Evolutionary conservation across 2,797 vertebrate genomes (phyloP).

Genomic region (Sphaeramia orbicularis): DNA sequence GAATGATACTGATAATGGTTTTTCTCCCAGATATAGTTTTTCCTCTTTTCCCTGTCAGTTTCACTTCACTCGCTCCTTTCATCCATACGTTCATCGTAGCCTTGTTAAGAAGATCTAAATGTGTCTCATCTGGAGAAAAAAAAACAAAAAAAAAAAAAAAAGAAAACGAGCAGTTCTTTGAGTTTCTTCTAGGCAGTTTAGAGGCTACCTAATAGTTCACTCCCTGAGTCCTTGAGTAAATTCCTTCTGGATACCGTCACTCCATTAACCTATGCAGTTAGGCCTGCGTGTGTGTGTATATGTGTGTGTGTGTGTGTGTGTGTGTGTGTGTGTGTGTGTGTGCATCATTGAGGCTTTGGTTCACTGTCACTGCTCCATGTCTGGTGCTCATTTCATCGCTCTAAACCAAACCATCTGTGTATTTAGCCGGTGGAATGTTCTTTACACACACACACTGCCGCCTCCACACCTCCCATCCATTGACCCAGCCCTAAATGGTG

Average conservation of each 20-base stretch:
- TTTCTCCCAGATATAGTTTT: background rate
- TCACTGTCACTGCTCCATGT: slow-evolving; percentile 77
- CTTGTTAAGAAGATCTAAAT: slow-evolving; percentile 19
- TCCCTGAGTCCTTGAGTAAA: slow-evolving; percentile 75
- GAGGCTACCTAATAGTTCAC: slow-evolving; percentile 71
- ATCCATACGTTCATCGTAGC: slow-evolving; percentile 4
- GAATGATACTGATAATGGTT: background rate
- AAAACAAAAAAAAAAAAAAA: slow-evolving; percentile 30
- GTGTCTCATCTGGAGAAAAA: background rate
- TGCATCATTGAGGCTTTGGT: slow-evolving; percentile 66
- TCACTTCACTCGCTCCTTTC: background rate
- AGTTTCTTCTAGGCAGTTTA: slow-evolving; percentile 60
- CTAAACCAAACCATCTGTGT: slow-evolving; percentile 82
- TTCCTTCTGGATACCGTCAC: slow-evolving; percentile 80
- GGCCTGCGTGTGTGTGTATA: slow-evolving; percentile 24
- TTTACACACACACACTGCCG: slow-evolving; percentile 41
- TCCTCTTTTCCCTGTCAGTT: slow-evolving; percentile 3
- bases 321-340: slow-evolving; percentile 28
- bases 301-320: slow-evolving; percentile 31
- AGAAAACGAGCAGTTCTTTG: slow-evolving; percentile 23
- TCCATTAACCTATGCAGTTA: slow-evolving; percentile 71
- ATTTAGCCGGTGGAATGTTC: slow-evolving; percentile 72
- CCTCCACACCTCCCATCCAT: slow-evolving; percentile 67
- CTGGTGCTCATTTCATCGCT: slow-evolving; percentile 80
- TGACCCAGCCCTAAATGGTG: slow-evolving; percentile 73